These are phyloP conservation scores for Spisula subtruncata DNA, from an alignment of 2,888 invertebrate genomes.

Conservation along the genomic window DNA sequence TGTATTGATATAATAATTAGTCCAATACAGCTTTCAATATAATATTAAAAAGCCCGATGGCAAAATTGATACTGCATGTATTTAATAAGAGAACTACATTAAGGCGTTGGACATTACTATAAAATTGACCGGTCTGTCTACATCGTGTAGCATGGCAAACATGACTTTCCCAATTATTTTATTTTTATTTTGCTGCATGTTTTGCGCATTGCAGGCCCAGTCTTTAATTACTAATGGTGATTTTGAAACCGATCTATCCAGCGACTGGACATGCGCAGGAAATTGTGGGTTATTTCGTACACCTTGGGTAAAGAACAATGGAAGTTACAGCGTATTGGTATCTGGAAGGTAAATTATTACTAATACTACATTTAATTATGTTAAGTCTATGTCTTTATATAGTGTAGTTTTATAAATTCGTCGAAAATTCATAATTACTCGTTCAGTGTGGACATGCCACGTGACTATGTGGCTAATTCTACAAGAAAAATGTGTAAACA, in stretches of 20 bases:
- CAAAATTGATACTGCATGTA: background rate
- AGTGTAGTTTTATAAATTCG: too few species aligned
- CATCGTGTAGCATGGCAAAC: background rate
- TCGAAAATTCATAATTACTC: too few species aligned
- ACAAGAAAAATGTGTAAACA: too few species aligned
- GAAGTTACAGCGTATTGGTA: background rate
- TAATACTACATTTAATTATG: background rate
- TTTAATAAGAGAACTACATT: background rate
- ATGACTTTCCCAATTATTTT: constrained; percentile 5
- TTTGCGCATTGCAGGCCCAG: background rate
- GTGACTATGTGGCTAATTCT: too few species aligned
- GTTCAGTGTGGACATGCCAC: too few species aligned
- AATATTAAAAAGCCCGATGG: background rate
- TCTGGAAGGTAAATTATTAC: background rate
- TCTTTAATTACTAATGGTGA: background rate
- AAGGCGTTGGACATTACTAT: background rate
- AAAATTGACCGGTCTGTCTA: background rate
- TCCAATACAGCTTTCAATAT: background rate
- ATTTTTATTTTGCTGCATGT: background rate
- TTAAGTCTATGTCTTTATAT: too few species aligned
- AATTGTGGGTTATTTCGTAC: background rate
- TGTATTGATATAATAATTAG: constrained; percentile 2
- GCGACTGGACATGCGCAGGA: background rate
- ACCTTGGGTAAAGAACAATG: background rate
- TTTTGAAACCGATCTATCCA: background rate